phyloP scores from a whole-genome alignment of 2,113 vertebrate genomes.

The Perca flavescens region DNA sequence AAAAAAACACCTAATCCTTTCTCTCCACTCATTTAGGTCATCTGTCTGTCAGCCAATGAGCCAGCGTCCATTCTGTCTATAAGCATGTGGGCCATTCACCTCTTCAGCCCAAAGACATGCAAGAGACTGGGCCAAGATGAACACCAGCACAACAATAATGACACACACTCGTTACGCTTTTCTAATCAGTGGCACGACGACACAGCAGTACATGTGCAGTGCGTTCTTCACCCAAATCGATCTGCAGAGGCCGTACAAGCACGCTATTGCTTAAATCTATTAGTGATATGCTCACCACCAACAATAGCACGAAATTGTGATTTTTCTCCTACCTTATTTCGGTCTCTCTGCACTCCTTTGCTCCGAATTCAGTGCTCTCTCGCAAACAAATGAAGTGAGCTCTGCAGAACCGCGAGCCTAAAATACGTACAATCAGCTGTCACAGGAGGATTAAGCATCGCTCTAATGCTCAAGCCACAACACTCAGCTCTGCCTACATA shows the following conservation, averaged over 20 bases:
- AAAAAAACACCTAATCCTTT: slow-evolving; percentile 81
- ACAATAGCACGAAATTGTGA: background rate
- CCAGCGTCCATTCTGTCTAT: slow-evolving; percentile 49
- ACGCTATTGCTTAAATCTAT: background rate
- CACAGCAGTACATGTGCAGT: background rate
- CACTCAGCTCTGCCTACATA: slow-evolving; percentile 66
- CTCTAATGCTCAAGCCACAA: slow-evolving; percentile 65
- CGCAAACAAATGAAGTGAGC: slow-evolving; percentile 35
- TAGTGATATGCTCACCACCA: background rate
- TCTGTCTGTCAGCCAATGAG: slow-evolving; percentile 77
- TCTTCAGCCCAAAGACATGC: slow-evolving; percentile 38
- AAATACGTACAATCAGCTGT: slow-evolving; percentile 66
- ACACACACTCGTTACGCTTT: slow-evolving; percentile 29
- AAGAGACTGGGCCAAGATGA: slow-evolving; percentile 41
- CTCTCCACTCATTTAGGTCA: slow-evolving; percentile 79
- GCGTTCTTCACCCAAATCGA: background rate
- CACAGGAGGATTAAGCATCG: slow-evolving; percentile 65
- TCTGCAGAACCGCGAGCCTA: slow-evolving; percentile 21
- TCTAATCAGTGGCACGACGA: slow-evolving; percentile 7
- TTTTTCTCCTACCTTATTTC: slow-evolving; percentile 21
- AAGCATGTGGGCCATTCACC: slow-evolving; percentile 63
- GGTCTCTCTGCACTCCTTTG: background rate
- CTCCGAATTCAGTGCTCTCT: slow-evolving; percentile 12
- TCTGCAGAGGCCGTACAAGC: background rate
- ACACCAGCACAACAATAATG: slow-evolving; percentile 32